Conservation (phyloP, 2,797 vertebrate genomes). For the Mus caroli region DNA sequence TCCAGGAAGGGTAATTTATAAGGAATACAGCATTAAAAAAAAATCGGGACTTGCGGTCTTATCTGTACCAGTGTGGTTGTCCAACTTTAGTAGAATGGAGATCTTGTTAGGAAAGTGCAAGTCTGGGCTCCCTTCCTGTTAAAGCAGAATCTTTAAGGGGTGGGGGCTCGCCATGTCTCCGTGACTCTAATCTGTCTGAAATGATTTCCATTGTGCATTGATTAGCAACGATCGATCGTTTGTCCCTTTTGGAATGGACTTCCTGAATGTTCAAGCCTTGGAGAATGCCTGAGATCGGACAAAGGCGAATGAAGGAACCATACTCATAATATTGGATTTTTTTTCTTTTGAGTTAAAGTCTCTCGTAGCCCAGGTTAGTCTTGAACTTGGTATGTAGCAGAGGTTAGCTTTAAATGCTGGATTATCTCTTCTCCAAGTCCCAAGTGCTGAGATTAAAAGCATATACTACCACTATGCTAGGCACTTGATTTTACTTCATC, state of each 20-base stretch:
- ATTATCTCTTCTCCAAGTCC: not conserved
- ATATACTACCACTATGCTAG: not conserved
- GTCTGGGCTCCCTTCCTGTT: not conserved
- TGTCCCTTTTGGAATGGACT: not conserved
- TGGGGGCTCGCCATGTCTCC: not conserved
- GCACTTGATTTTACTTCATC: not conserved
- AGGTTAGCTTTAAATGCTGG: not conserved
- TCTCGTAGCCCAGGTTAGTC: not conserved
- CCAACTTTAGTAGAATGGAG: not conserved
- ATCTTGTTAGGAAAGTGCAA: not conserved
- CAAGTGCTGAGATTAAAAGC: not conserved
- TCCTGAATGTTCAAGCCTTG: not conserved
- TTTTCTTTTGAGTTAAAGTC: not conserved
- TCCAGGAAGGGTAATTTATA: not conserved
- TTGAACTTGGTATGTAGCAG: not conserved
- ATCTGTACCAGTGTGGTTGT: not conserved
- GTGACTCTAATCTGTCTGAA: not conserved
- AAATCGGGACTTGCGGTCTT: not conserved
- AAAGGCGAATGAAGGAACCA: not conserved
- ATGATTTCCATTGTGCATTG: not conserved
- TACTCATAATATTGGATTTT: not conserved
- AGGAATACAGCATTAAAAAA: not conserved
- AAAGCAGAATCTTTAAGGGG: constrained; percentile 15
- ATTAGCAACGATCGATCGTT: not conserved
- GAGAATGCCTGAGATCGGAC: not conserved